These are phyloP conservation scores for Arnoldichthys spilopterus DNA, from an alignment of 2,797 vertebrate genomes.

Conservation along the genomic window DNA sequence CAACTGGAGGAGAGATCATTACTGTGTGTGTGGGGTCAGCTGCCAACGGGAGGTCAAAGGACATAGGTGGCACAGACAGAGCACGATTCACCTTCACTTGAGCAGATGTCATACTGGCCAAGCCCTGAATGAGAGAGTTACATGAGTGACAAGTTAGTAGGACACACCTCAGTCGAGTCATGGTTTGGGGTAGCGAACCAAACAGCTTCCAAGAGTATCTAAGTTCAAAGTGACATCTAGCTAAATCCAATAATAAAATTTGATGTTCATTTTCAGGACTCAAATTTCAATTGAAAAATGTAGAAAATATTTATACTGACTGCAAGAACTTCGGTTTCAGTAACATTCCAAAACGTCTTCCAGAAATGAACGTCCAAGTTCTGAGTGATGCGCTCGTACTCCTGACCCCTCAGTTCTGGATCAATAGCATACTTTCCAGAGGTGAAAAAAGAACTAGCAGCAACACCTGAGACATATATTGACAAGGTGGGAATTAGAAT, in stretches of 20 bases:
- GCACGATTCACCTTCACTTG: conserved; percentile 87
- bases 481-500: background rate
- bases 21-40: conserved; percentile 77
- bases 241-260: background rate
- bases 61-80: conserved; percentile 81
- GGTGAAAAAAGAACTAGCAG: conserved; percentile 90
- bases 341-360: conserved; percentile 94
- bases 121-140: conserved; percentile 72
- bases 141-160: background rate
- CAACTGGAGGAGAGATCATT: conserved; percentile 83
- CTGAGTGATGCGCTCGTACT: conserved; percentile 91
- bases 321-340: conserved; percentile 87
- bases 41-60: conserved; percentile 85
- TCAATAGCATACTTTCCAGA: conserved; percentile 91
- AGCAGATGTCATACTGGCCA: conserved; percentile 86
- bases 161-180: too few species aligned
- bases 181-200: too few species aligned
- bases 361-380: conserved; percentile 93
- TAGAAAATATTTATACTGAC: conserved; percentile 71
- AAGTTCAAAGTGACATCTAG: background rate
- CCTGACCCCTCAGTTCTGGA: conserved; percentile 88
- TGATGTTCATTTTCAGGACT: background rate
- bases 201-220: background rate
- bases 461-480: conserved; percentile 76
- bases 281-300: background rate